Evolutionary conservation across 2,888 invertebrate genomes (phyloP).

Genomic region (Polyommatus icarus): DNA sequence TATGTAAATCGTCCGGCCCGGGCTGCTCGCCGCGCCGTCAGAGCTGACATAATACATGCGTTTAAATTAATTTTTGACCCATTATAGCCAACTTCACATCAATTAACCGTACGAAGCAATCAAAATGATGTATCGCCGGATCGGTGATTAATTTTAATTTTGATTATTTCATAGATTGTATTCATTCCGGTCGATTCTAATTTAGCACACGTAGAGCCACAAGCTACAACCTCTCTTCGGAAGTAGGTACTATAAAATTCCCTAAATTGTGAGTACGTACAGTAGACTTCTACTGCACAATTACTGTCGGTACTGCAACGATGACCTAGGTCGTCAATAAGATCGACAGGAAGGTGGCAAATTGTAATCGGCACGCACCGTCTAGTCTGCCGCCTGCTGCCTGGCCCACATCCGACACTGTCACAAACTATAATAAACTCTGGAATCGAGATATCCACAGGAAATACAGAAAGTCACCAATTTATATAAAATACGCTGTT

Average conservation of each 20-base stretch:
- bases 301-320: background rate
- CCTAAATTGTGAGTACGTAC: background rate
- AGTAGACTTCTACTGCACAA: background rate
- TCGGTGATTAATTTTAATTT: background rate
- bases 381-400: constrained; percentile 22
- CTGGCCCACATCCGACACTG: constrained; percentile 2
- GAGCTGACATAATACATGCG: constrained; percentile 21
- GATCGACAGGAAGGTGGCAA: constrained; percentile 35
- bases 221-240: too few species aligned
- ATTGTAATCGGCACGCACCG: constrained; percentile 37
- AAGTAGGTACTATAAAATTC: background rate
- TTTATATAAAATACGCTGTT: background rate
- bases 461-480: background rate
- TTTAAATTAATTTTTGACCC: constrained; percentile 21
- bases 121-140: constrained; percentile 22
- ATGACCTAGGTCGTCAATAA: constrained; percentile 10
- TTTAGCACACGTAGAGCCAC: background rate
- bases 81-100: constrained; percentile 25
- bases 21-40: background rate
- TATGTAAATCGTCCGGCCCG: constrained; percentile 9
- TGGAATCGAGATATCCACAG: background rate
- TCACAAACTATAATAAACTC: background rate
- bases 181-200: background rate
- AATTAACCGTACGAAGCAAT: constrained; percentile 2
- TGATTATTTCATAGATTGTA: background rate